These are phyloP conservation scores for Scaptomyza tumidula DNA, from an alignment of 2,888 invertebrate genomes.

Conservation along the genomic window DNA sequence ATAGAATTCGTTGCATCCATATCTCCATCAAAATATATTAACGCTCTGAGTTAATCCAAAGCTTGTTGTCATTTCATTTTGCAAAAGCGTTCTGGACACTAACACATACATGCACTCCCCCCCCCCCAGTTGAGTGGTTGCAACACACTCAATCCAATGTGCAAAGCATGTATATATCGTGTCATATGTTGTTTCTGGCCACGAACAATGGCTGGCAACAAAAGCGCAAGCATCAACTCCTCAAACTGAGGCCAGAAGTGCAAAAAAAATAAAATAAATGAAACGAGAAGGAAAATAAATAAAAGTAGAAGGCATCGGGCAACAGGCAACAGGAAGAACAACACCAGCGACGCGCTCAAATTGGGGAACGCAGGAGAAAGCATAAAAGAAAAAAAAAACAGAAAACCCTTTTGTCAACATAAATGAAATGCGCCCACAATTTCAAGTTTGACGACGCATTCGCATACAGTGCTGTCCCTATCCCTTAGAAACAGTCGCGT, in stretches of 20 bases:
- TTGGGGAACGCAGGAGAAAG: conserved; percentile 51
- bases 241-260: conserved; percentile 59
- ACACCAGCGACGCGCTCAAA: conserved; percentile 47
- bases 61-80: conserved; percentile 71
- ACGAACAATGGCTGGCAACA: conserved; percentile 62
- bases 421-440: conserved; percentile 78
- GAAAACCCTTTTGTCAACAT: conserved; percentile 74
- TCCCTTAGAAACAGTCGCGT: conserved; percentile 14
- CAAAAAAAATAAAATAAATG: conserved; percentile 16
- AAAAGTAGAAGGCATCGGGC: conserved; percentile 9
- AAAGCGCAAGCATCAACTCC: conserved; percentile 73
- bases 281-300: conserved; percentile 28
- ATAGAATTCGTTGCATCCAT: not conserved
- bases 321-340: not conserved
- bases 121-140: not conserved
- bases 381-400: conserved; percentile 9
- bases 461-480: conserved; percentile 6
- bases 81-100: conserved; percentile 17
- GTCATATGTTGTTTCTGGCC: conserved; percentile 62
- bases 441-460: conserved; percentile 69
- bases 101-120: conserved; percentile 5
- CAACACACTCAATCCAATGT: conserved; percentile 3
- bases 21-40: conserved; percentile 64
- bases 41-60: conserved; percentile 55
- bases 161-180: conserved; percentile 18